Conservation (phyloP, 1,140 invertebrate species). For the Bombus terrestris region DNA sequence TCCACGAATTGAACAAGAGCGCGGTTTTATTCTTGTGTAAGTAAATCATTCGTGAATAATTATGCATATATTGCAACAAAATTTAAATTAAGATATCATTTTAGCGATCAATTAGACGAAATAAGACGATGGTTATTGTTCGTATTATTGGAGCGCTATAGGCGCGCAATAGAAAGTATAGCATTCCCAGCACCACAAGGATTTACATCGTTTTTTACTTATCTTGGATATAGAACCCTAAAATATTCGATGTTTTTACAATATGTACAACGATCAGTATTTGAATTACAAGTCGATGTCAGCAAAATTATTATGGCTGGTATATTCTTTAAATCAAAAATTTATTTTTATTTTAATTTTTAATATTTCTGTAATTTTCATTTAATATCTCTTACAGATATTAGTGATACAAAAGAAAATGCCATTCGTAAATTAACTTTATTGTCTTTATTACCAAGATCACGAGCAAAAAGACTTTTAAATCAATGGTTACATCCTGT, state of each 20-base stretch:
- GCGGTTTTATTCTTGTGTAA: slow-evolving; percentile 91
- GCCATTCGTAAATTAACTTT: slow-evolving; percentile 88
- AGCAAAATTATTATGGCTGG: slow-evolving; percentile 92
- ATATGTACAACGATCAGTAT: slow-evolving; percentile 90
- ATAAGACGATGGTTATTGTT: slow-evolving; percentile 88
- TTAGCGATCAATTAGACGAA: slow-evolving; percentile 88
- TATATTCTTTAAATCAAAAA: slow-evolving; percentile 72
- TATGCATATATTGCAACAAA: not conserved
- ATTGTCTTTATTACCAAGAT: slow-evolving; percentile 88
- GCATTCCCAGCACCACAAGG: slow-evolving; percentile 93
- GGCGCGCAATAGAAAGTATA: slow-evolving; percentile 89
- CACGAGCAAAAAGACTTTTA: slow-evolving; percentile 88
- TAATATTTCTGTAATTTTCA: not conserved
- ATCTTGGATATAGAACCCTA: slow-evolving; percentile 90
- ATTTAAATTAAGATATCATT: slow-evolving; percentile 62
- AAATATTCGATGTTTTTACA: slow-evolving; percentile 90
- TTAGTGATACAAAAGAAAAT: slow-evolving; percentile 86
- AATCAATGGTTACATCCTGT: slow-evolving; percentile 90
- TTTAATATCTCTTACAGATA: slow-evolving; percentile 82
- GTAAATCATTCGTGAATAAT: slow-evolving; percentile 41
- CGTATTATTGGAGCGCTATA: slow-evolving; percentile 89
- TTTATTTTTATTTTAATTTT: too few species aligned
- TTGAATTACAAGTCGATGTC: slow-evolving; percentile 93
- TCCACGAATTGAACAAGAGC: slow-evolving; percentile 86
- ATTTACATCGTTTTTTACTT: slow-evolving; percentile 93